Evolutionary conservation across 2,888 invertebrate genomes (phyloP), one percentile per base, ranked within the genome.

Genomic region (Cacoxenus indagator): DNA sequence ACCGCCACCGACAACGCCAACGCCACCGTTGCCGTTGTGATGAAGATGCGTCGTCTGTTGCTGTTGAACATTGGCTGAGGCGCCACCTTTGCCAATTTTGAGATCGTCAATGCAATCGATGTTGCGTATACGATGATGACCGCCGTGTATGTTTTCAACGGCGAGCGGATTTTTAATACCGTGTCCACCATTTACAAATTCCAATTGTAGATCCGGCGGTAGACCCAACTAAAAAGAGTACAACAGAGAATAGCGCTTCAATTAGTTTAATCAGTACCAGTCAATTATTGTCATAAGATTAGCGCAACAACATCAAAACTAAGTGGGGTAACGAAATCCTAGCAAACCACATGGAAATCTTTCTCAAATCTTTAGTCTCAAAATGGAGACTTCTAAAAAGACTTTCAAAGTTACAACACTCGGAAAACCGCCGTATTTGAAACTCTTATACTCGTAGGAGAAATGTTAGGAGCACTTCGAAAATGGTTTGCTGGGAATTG

Each of bases 151-250:
- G 66, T 89, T 89, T 86, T 94, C 94, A 67, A 92, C 93, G 37
- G 96, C 95, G 78, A 97, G 88, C 1, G 98, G 98, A 89, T 98
- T 98, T 88, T 98, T 98, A 72, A 98, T 96, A 51, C 98, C 98
- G 87, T 98, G 97, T 17, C 98, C 98, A 67, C 98, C 98, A 84
- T 98, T 98, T 45, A 98, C 97, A 87, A 97, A 98, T 89, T 98
- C 98, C 81, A 98, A 89, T 71, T 95, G 95, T 55, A 95, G 92
- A 86, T 96, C 96, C 65, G 94, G 92, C 26, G 96, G 95, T 64
- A 96, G 89, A 76, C 96, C 96, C 91, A 96, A 90, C 96, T 96
- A 91, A 91, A 69, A 45, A 59, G 9, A 31, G 8, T 9, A 24
- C 9, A 54, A 8, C 26, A 17, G 8, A 59, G 6, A 59, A n/a